Evolutionary conservation across 1,140 invertebrate genomes (phyloP).

Genomic region (Caenorhabditis elegans): WBcel235 BX284605.5:7240501-7241000

Average conservation of each 20-base stretch:
- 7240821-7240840: constrained; percentile 48
- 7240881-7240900: constrained; percentile 49
- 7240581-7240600: too few relatives aligned
- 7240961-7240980: constrained; percentile 50
- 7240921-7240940: constrained; percentile 45
- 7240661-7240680: too few relatives aligned
- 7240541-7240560: too few relatives aligned
- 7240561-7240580: too few relatives aligned
- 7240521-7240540: too few relatives aligned
- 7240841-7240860: constrained; percentile 55
- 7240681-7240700: neutral
- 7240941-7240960: constrained; percentile 56
- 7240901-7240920: constrained; percentile 48
- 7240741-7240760: constrained; percentile 73
- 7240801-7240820: constrained; percentile 54
- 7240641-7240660: constrained; percentile 20
- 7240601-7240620: too few relatives aligned
- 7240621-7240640: too few relatives aligned
- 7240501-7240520: too few relatives aligned
- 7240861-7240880: constrained; percentile 54
- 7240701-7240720: neutral
- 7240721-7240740: constrained; percentile 70
- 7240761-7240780: constrained; percentile 83
- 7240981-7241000: neutral
- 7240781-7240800: constrained; percentile 79